These are phyloP conservation scores for Eumerus sabulonum DNA, from an alignment of 2,888 invertebrate genomes.

Conservation along the genomic window DNA sequence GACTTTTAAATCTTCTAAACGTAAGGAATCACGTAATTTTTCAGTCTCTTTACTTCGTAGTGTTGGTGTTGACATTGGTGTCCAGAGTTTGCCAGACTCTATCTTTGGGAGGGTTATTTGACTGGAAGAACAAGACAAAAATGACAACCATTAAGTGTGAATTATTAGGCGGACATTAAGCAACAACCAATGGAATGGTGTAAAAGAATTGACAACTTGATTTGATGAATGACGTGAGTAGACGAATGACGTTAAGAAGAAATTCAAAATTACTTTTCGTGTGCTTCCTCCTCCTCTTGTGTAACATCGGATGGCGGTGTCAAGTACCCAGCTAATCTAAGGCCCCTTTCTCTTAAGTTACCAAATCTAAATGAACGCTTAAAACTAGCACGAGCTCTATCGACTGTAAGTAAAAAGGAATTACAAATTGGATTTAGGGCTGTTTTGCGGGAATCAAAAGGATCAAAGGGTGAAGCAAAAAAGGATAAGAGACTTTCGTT, in stretches of 20 bases:
- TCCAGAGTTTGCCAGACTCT: conserved; percentile 73
- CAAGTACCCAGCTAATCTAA: conserved; percentile 81
- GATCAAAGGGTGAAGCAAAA: neutral
- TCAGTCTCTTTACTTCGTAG: conserved; percentile 73
- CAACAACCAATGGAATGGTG: conserved; percentile 9
- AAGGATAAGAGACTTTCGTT: too few relatives aligned
- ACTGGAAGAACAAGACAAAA: conserved; percentile 57
- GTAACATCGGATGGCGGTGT: conserved; percentile 83
- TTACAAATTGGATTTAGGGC: conserved; percentile 1
- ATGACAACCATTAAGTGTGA: conserved; percentile 11
- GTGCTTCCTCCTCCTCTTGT: conserved; percentile 82
- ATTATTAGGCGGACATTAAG: neutral
- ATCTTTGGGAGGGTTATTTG: conserved; percentile 72
- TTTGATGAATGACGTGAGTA: conserved; percentile 6
- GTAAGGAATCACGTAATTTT: conserved; percentile 73
- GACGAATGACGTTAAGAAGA: neutral
- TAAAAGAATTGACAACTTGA: neutral
- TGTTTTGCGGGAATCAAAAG: neutral
- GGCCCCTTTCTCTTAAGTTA: conserved; percentile 80
- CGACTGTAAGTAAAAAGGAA: conserved; percentile 78
- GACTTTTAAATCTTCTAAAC: conserved; percentile 73
- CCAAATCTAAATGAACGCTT: conserved; percentile 81
- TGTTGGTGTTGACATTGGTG: conserved; percentile 72
- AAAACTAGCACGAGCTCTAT: conserved; percentile 84
- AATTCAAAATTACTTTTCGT: conserved; percentile 74